Evolutionary conservation across 2,113 vertebrate species (phyloP).

Genomic region (Cepphus grylle): DNA sequence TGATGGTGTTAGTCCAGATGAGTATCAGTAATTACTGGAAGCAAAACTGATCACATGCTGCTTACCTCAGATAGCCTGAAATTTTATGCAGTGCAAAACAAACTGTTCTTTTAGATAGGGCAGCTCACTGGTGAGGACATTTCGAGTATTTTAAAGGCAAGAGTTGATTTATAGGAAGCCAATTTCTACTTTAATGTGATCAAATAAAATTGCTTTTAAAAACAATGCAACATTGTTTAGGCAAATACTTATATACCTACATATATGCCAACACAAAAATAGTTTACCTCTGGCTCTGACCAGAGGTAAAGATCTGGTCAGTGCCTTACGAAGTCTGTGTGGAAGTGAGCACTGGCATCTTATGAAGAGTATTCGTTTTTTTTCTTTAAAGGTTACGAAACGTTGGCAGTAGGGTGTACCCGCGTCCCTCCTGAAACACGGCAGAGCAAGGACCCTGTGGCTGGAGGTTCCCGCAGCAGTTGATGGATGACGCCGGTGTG

Average conservation of each 20-base stretch:
- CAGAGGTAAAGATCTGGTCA: neutral
- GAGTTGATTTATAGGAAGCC: neutral
- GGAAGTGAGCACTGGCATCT: neutral
- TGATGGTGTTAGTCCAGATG: neutral
- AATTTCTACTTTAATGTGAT: neutral
- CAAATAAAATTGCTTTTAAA: neutral
- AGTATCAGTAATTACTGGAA: neutral
- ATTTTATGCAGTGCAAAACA: neutral
- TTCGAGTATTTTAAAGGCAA: neutral
- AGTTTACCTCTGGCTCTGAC: neutral
- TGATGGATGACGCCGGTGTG: neutral
- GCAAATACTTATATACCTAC: neutral
- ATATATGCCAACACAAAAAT: neutral
- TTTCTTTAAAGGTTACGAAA: neutral
- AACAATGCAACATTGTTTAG: neutral
- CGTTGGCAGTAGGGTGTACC: neutral
- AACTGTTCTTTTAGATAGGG: neutral
- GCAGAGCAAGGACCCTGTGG: neutral
- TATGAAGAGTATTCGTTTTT: neutral
- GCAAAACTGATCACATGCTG: neutral
- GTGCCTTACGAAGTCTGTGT: neutral
- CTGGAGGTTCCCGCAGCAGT: neutral
- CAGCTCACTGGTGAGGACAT: neutral
- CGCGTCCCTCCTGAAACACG: accelerated
- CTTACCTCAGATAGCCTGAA: neutral